Percentiles rank a stretch among this genome's conserved stretches.
Evolutionary conservation across 2,113 vertebrate species (phyloP).

Genomic region (Apodemus sylvaticus): DNA sequence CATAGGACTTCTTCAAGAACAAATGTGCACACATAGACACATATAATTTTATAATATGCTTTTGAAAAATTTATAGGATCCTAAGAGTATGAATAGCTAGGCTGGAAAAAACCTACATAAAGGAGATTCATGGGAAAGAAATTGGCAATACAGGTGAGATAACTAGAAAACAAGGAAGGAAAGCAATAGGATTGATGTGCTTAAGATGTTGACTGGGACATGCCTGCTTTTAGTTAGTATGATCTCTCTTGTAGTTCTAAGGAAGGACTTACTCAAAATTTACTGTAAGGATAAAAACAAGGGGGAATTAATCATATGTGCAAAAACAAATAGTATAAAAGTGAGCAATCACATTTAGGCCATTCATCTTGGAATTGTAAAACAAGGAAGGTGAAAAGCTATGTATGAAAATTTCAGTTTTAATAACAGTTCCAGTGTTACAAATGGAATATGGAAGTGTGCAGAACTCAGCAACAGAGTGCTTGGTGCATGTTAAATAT

Average conservation of each 20-base stretch:
- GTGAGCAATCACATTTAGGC: background rate
- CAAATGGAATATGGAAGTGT: background rate
- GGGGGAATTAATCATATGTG: too few relatives aligned
- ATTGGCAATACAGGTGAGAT: background rate
- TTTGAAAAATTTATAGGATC: background rate
- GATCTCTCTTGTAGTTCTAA: too few relatives aligned
- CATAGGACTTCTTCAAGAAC: background rate
- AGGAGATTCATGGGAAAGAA: background rate
- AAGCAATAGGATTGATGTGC: background rate
- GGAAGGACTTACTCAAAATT: too few relatives aligned
- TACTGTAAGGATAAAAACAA: too few relatives aligned
- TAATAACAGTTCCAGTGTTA: background rate
- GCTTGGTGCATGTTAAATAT: background rate
- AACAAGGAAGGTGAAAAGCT: background rate
- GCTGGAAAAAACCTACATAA: background rate
- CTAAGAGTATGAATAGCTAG: constrained; percentile 12
- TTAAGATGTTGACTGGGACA: too few relatives aligned
- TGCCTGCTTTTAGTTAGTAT: too few relatives aligned
- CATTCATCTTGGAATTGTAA: background rate
- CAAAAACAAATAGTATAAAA: too few relatives aligned
- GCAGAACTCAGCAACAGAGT: background rate
- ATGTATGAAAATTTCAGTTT: too few relatives aligned
- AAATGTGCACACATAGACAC: background rate
- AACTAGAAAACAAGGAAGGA: background rate
- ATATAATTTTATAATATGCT: constrained; percentile 21